phyloP scores from a whole-genome alignment of 2,113 vertebrate genomes.

The Rostratula benghalensis region DNA sequence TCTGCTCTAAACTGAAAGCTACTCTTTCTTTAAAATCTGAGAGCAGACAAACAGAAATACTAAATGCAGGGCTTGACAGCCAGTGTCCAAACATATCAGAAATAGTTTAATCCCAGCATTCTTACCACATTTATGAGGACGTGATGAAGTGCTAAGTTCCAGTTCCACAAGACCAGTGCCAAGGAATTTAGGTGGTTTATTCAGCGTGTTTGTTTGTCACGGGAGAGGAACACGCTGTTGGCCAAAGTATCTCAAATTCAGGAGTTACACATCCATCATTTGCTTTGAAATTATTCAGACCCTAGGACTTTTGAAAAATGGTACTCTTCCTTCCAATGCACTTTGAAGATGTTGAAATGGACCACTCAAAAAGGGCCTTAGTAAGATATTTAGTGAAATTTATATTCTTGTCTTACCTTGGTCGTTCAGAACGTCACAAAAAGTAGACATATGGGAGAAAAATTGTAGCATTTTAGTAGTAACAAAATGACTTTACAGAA shows the following conservation, averaged over 20 bases:
- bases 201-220: neutral
- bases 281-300: neutral
- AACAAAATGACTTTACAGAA: neutral
- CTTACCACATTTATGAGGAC: neutral
- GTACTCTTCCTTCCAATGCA: neutral
- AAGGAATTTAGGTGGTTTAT: neutral
- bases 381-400: neutral
- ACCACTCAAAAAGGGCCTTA: neutral
- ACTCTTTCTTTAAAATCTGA: neutral
- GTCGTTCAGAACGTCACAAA: neutral
- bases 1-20: neutral
- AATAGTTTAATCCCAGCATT: neutral
- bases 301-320: neutral
- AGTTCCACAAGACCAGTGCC: neutral
- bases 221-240: neutral
- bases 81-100: neutral
- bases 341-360: neutral
- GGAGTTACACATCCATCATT: neutral
- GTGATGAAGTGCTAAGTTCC: neutral
- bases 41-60: slow-evolving; percentile 3
- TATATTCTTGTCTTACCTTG: neutral
- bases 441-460: neutral
- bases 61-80: neutral
- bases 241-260: neutral
- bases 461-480: neutral